These are phyloP conservation scores for Timema cristinae DNA, from an alignment of 2,888 invertebrate species.

Conservation along the genomic window DNA sequence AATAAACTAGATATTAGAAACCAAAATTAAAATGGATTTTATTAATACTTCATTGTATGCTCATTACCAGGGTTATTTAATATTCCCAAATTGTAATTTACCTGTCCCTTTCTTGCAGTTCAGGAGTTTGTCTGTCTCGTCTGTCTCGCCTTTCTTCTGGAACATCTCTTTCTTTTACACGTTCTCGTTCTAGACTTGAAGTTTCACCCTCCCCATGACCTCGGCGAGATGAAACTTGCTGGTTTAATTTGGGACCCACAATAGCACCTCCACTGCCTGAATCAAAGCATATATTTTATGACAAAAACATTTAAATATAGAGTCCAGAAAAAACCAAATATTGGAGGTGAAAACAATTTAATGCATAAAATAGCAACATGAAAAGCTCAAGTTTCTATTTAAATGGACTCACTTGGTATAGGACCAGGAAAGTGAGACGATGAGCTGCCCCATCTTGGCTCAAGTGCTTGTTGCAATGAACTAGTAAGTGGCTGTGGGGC, in stretches of 20 bases:
- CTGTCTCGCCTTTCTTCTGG: conserved; percentile 24
- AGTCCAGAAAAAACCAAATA: not conserved
- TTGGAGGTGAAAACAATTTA: not conserved
- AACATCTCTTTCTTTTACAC: conserved; percentile 25
- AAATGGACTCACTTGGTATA: conserved; percentile 16
- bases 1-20: not conserved
- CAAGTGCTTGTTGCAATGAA: conserved; percentile 24
- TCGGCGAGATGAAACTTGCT: not conserved
- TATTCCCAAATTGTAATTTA: not conserved
- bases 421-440: conserved; percentile 18
- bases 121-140: conserved; percentile 29
- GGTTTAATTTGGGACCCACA: conserved; percentile 11
- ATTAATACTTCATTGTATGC: not conserved
- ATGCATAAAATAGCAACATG: not conserved
- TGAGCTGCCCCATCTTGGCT: conserved; percentile 26
- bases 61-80: not conserved
- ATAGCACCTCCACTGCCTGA: conserved; percentile 12
- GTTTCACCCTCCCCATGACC: conserved; percentile 16
- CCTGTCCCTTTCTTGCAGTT: conserved; percentile 25
- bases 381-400: not conserved
- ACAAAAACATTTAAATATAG: no score
- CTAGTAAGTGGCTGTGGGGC: conserved; percentile 24
- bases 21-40: no score
- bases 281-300: not conserved
- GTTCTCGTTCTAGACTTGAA: conserved; percentile 18